Percentiles rank a stretch among this genome's conserved stretches.
These are phyloP conservation scores for Plumapathes pennacea DNA, from an alignment of 92 coral and sea anemone genomes.

Conservation along the genomic window DNA sequence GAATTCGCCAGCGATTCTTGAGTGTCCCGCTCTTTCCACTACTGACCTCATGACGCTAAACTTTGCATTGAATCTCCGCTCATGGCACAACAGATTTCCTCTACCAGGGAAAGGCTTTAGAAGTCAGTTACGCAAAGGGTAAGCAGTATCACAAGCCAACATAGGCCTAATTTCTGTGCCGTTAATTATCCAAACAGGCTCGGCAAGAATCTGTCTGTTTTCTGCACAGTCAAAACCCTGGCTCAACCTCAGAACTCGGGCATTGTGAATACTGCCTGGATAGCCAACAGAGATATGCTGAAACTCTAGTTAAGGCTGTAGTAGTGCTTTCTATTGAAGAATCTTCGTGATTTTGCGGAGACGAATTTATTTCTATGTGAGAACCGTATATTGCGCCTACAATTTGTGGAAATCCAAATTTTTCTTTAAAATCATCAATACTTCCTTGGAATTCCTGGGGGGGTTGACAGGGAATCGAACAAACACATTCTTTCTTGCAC, in stretches of 20 bases:
- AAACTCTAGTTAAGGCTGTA: constrained; percentile 18
- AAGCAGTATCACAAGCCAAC: too few relatives aligned
- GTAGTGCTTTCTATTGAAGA: constrained; percentile 40
- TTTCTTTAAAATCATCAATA: constrained; percentile 41
- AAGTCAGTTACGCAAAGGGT: too few relatives aligned
- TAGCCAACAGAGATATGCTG: constrained; percentile 8
- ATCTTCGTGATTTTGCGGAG: constrained; percentile 32
- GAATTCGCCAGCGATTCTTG: constrained; percentile 6
- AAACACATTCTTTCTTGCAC: constrained; percentile 7
- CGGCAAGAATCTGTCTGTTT: constrained; percentile 16
- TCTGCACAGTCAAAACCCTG: constrained; percentile 16
- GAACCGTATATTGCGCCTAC: constrained; percentile 51
- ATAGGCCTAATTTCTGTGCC: too few relatives aligned
- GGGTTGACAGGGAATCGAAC: constrained; percentile 40
- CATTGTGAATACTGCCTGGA: constrained; percentile 23
- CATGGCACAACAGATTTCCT: not conserved
- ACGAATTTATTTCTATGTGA: constrained; percentile 43
- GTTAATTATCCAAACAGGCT: constrained; percentile 4
- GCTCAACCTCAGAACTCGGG: constrained; percentile 14
- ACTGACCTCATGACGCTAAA: constrained; percentile 7
- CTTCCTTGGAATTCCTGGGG: constrained; percentile 31
- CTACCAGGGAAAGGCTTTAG: constrained; percentile 5
- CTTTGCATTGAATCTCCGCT: constrained; percentile 5
- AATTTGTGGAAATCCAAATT: constrained; percentile 36
- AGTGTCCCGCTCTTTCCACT: constrained; percentile 7